These are phyloP conservation scores for Acleris laterana DNA, from an alignment of 2,888 invertebrate genomes.

Conservation along the genomic window DNA sequence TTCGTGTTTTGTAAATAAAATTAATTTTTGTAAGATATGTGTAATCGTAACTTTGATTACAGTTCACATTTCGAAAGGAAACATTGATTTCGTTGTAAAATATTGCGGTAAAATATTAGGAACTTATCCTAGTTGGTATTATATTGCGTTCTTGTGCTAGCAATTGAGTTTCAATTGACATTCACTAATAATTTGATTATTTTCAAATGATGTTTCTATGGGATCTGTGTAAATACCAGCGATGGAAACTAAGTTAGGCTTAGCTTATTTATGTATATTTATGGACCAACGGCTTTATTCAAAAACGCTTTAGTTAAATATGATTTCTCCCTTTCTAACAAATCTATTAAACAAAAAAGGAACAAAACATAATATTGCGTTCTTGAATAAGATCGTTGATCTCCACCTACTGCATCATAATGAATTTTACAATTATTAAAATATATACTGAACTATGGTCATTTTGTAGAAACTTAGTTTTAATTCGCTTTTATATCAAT, in stretches of 20 bases:
- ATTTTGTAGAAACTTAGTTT: no score
- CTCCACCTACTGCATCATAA: no score
- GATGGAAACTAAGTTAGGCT: not conserved
- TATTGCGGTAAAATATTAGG: not conserved
- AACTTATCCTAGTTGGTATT: conserved; percentile 12
- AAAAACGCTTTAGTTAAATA: no score
- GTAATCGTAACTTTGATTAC: conserved; percentile 44
- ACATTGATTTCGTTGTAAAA: conserved; percentile 15
- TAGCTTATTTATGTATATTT: no score
- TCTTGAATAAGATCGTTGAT: no score
- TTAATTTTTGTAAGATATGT: conserved; percentile 68
- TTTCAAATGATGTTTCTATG: not conserved
- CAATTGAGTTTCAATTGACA: not conserved
- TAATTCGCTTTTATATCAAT: not conserved
- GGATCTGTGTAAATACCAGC: not conserved
- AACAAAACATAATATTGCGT: no score
- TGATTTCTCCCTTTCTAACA: no score
- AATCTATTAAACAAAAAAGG: no score
- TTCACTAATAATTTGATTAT: conserved; percentile 1
- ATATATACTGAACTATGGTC: not conserved
- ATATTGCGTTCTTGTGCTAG: conserved; percentile 6
- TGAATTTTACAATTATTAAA: no score
- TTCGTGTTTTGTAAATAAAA: conserved; percentile 74
- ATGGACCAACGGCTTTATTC: no score
- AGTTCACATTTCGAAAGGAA: conserved; percentile 7